Percentiles rank a stretch among this genome's conserved stretches.
These are phyloP conservation scores for Acrossocheilus fasciatus DNA, from an alignment of 2,797 vertebrate genomes.

Conservation along the genomic window DNA sequence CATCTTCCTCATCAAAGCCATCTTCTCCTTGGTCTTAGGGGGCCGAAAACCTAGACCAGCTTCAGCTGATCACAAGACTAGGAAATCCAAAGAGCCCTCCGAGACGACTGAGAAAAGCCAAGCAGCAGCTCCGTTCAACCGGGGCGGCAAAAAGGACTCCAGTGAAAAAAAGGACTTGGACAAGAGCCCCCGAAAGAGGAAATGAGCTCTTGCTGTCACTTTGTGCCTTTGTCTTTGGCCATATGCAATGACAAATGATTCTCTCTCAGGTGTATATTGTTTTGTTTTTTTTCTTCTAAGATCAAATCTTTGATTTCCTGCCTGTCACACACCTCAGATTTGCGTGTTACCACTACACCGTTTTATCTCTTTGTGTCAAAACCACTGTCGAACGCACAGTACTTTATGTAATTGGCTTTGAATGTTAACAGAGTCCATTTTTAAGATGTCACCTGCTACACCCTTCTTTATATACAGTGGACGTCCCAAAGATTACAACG, in stretches of 20 bases:
- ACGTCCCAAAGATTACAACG: conserved; percentile 29
- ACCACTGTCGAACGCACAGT: conserved; percentile 3
- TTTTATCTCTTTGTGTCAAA: conserved; percentile 15
- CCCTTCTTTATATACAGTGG: not conserved
- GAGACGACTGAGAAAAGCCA: conserved; percentile 45
- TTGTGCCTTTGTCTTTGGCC: conserved; percentile 12
- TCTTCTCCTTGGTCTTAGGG: conserved; percentile 57
- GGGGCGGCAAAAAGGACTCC: conserved; percentile 58
- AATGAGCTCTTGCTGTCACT: conserved; percentile 41
- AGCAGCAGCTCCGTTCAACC: not conserved
- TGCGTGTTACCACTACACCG: conserved; percentile 3
- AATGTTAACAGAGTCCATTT: conserved; percentile 11
- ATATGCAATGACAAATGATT: conserved; percentile 29
- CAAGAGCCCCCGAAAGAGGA: conserved; percentile 65
- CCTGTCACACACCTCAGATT: conserved; percentile 36
- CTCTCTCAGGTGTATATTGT: conserved; percentile 47
- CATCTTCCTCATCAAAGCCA: conserved; percentile 65
- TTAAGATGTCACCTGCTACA: conserved; percentile 25
- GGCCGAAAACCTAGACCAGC: conserved; percentile 39
- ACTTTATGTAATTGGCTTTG: conserved; percentile 23
- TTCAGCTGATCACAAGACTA: conserved; percentile 47
- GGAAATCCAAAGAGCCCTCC: conserved; percentile 46
- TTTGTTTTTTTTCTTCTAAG: not conserved
- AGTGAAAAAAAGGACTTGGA: conserved; percentile 64
- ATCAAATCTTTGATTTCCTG: conserved; percentile 28